These are phyloP conservation scores for Varanus salvator DNA, from an alignment of 2,113 vertebrate genomes.

Conservation along the genomic window DNA sequence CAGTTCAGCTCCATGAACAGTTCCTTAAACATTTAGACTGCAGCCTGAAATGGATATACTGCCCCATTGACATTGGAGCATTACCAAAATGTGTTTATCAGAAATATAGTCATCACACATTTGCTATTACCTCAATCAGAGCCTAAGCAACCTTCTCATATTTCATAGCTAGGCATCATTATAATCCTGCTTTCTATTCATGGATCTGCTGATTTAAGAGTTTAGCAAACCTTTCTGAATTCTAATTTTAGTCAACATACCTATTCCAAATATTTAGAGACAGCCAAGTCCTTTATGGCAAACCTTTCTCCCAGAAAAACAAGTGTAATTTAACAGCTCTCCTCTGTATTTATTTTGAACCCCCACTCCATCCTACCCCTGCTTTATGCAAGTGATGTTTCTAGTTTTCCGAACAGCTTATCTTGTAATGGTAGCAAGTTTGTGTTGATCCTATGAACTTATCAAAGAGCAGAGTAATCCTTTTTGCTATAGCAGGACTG, in stretches of 20 bases:
- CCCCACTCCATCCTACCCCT: constrained; percentile 4
- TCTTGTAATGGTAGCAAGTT: constrained; percentile 54
- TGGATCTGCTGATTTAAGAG: constrained; percentile 44
- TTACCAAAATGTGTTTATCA: constrained; percentile 34
- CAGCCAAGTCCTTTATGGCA: constrained; percentile 61
- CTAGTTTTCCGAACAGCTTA: constrained; percentile 53
- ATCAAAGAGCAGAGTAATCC: constrained; percentile 55
- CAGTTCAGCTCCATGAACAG: no score
- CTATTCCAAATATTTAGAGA: constrained; percentile 66
- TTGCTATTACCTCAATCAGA: constrained; percentile 3
- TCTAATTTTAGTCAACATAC: constrained; percentile 61
- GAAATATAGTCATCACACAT: constrained; percentile 12
- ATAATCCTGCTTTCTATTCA: background rate
- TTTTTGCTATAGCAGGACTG: constrained; percentile 39
- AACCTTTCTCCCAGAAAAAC: constrained; percentile 42
- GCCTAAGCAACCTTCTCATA: constrained; percentile 38
- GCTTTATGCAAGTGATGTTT: constrained; percentile 52
- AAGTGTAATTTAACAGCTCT: constrained; percentile 58
- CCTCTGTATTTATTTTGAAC: constrained; percentile 53
- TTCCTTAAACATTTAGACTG: no score
- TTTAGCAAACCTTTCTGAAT: constrained; percentile 57
- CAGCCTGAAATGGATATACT: no score
- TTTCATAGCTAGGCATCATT: constrained; percentile 9
- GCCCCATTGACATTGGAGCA: constrained; percentile 6
- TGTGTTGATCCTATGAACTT: constrained; percentile 45